Conservation (phyloP, 2,888 invertebrate species). For the Drosophila histrio region DNA sequence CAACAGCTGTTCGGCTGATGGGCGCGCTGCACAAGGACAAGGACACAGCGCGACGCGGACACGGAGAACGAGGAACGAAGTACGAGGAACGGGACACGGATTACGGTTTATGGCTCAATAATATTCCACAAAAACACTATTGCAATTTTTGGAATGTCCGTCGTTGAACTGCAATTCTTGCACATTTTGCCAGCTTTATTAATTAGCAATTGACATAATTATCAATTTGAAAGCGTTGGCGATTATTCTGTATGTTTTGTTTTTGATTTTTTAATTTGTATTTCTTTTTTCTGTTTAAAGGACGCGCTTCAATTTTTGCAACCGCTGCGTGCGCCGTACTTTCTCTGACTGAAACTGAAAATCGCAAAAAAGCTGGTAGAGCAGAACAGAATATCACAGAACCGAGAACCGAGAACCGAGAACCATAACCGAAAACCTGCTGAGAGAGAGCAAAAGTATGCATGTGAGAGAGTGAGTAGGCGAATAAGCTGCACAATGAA, state of each 20-base stretch:
- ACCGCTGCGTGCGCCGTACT: slow-evolving; percentile 83
- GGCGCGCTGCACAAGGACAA: slow-evolving; percentile 74
- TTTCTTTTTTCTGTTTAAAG: background rate
- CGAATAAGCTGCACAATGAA: slow-evolving; percentile 71
- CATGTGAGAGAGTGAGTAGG: slow-evolving; percentile 8
- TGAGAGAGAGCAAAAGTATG: slow-evolving; percentile 20
- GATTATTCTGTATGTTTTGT: slow-evolving; percentile 31
- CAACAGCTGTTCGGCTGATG: slow-evolving; percentile 69
- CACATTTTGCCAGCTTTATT: slow-evolving; percentile 30
- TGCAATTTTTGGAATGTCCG: slow-evolving; percentile 2
- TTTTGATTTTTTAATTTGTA: slow-evolving; percentile 1
- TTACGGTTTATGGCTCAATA: background rate
- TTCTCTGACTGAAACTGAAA: slow-evolving; percentile 83
- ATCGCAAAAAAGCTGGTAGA: slow-evolving; percentile 45
- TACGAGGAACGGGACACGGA: slow-evolving; percentile 13
- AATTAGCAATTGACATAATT: slow-evolving; percentile 16
- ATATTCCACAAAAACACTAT: slow-evolving; percentile 14
- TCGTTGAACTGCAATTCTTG: slow-evolving; percentile 43
- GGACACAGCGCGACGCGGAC: slow-evolving; percentile 54
- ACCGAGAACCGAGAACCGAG: slow-evolving; percentile 25
- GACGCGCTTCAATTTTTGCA: slow-evolving; percentile 61
- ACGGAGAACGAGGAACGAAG: slow-evolving; percentile 2
- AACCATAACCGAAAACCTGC: too few species aligned
- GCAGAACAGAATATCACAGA: slow-evolving; percentile 37
- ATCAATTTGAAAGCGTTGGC: slow-evolving; percentile 30